Evolutionary conservation across 2,888 invertebrate species (phyloP), one percentile per base, ranked within the genome.

Genomic region (Rhorus exstirpatorius): DNA sequence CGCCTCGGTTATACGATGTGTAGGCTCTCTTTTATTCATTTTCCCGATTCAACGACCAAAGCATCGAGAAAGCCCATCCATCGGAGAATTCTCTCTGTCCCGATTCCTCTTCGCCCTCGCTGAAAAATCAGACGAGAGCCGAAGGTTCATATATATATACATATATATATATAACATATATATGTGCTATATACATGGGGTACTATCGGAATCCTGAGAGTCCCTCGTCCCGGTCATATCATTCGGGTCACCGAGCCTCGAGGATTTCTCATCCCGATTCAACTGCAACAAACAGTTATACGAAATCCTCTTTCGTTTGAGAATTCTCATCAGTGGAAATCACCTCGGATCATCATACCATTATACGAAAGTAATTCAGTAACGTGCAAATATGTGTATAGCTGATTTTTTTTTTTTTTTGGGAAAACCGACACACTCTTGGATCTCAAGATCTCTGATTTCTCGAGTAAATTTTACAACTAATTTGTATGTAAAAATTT

Each of bases 1-100:
- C 6, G 24, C n/a, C n/a, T n/a, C n/a, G n/a, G n/a, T n/a, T 53
- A 26, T 77, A 19, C 53, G 60, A 51, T 80, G 60, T 83, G 46
- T 41, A 53, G 26, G 49, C 68, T 67, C 61, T 81, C 61, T 81
- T 81, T 74, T 81, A 78, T 78, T 78, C 78, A 78, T 81, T 78
- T 61, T 24, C 14, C 21, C 72, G 58, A 60, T 72, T 72, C 72
- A 65, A 77, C 77, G 76, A 72, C 71, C 58, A 49, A 55, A 67
- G 44, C 67, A 58, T 55, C 63, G 46, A 31, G 70, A 65, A 58
- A 76, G 63, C 61, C 24, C 49, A 31, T 31, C 31, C 31, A 31
- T 31, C 6, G 31, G 31, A n/a, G n/a, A n/a, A n/a, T n/a, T n/a
- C n/a, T n/a, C n/a, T n/a, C n/a, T n/a, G n/a, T n/a, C n/a, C 63